Conservation (phyloP, 2,888 invertebrate genomes). For the Nematopogon swammerdamellus region DNA sequence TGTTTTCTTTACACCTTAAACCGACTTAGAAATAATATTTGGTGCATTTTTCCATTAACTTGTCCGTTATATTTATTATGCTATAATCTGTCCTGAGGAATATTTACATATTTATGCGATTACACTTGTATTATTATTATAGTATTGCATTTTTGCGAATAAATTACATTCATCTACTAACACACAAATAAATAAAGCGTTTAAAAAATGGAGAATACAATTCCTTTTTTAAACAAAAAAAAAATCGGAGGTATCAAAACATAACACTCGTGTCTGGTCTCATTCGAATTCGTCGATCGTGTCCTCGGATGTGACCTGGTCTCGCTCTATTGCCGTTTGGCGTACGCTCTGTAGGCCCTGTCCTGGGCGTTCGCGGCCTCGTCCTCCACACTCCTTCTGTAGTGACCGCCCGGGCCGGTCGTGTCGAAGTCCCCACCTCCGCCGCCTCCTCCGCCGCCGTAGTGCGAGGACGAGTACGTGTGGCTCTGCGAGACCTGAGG, state of each 20-base stretch:
- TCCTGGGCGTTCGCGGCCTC: slow-evolving; percentile 59
- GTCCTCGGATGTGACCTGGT: slow-evolving; percentile 5
- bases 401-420: slow-evolving; percentile 53
- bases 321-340: slow-evolving; percentile 28
- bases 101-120: background rate
- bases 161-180: background rate
- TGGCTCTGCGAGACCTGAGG: slow-evolving; percentile 79
- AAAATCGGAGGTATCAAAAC: background rate
- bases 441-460: slow-evolving; percentile 50
- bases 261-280: no score
- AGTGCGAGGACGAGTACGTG: slow-evolving; percentile 68
- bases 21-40: slow-evolving; percentile 1
- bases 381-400: slow-evolving; percentile 56
- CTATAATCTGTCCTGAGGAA: background rate
- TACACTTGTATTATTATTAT: background rate
- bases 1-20: background rate
- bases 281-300: background rate
- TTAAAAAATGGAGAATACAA: background rate
- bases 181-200: slow-evolving; percentile 2
- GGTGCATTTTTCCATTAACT: background rate
- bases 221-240: background rate
- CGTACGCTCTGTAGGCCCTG: slow-evolving; percentile 59
- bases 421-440: slow-evolving; percentile 60
- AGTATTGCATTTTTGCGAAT: background rate
- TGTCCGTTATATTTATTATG: background rate